A percentile compares a stretch with the other conserved stretches of the same genome.
phyloP scores from a whole-genome alignment of 2,113 vertebrate species.

The Rhynchomys soricoides region DNA sequence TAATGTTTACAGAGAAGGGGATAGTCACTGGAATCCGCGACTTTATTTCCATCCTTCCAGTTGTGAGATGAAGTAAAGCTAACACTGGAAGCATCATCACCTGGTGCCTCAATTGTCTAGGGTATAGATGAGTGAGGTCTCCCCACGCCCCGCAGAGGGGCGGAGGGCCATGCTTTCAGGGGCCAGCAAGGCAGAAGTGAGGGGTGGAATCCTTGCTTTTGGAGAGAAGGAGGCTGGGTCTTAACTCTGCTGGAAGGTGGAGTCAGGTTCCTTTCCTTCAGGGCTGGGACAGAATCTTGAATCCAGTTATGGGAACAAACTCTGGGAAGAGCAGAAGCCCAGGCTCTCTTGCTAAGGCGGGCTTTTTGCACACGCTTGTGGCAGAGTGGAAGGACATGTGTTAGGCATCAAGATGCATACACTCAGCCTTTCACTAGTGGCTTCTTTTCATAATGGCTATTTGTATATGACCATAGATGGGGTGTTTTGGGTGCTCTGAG shows the following conservation, averaged over 20 bases:
- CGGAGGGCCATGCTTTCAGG: not conserved
- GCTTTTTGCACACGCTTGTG: conserved; percentile 26
- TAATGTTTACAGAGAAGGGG: not conserved
- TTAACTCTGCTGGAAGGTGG: not conserved
- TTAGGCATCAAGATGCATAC: conserved; percentile 60
- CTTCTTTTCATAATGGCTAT: conserved; percentile 82
- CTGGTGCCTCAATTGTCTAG: not conserved
- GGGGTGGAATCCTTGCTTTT: not conserved
- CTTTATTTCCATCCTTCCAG: not conserved
- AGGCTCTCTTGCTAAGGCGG: conserved; percentile 21
- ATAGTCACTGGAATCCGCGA: not conserved
- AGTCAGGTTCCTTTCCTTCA: not conserved
- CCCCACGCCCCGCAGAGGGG: not conserved
- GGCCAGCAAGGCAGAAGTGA: not conserved
- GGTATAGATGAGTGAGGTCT: not conserved
- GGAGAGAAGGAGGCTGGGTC: not conserved
- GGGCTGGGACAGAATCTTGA: not conserved
- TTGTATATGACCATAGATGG: conserved; percentile 77
- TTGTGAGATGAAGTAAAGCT: not conserved
- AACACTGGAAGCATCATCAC: not conserved
- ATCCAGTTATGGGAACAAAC: not conserved
- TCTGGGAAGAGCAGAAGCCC: not conserved
- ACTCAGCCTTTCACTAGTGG: conserved; percentile 74
- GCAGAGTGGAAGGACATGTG: conserved; percentile 65
- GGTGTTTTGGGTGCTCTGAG: conserved; percentile 76